These are phyloP conservation scores for Ardeotis arabs DNA, from an alignment of 2,113 vertebrate genomes.

Conservation along the genomic window DNA sequence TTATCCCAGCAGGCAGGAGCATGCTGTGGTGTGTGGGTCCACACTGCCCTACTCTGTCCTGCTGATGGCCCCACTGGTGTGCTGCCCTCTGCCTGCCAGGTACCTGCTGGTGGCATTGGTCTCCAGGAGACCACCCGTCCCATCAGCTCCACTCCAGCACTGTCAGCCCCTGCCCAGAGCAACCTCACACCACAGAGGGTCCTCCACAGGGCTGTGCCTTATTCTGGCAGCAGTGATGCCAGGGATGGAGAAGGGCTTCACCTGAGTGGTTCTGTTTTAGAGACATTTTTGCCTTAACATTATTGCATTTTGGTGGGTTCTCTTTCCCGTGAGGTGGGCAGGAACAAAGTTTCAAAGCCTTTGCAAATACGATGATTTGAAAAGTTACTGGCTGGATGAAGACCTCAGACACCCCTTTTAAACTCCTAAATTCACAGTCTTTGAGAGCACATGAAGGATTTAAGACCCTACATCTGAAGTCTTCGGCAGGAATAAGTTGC, in stretches of 20 bases:
- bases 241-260: background rate
- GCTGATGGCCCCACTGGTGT: accelerated
- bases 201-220: background rate
- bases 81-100: background rate
- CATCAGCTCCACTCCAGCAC: background rate
- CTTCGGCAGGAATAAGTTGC: background rate
- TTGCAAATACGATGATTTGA: background rate
- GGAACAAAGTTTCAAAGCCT: background rate
- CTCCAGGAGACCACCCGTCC: background rate
- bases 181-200: background rate
- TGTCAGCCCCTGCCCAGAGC: background rate
- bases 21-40: accelerated
- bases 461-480: background rate
- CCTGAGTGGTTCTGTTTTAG: background rate
- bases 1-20: background rate
- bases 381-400: background rate
- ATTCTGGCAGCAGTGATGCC: background rate
- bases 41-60: background rate
- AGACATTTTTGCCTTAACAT: background rate
- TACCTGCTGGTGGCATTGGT: background rate
- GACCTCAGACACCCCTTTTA: background rate
- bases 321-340: accelerated
- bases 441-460: background rate
- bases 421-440: background rate
- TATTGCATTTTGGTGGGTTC: background rate